These are phyloP conservation scores for Cyclargus thomasi DNA, from an alignment of 1,140 invertebrate genomes.

Conservation along the genomic window DNA sequence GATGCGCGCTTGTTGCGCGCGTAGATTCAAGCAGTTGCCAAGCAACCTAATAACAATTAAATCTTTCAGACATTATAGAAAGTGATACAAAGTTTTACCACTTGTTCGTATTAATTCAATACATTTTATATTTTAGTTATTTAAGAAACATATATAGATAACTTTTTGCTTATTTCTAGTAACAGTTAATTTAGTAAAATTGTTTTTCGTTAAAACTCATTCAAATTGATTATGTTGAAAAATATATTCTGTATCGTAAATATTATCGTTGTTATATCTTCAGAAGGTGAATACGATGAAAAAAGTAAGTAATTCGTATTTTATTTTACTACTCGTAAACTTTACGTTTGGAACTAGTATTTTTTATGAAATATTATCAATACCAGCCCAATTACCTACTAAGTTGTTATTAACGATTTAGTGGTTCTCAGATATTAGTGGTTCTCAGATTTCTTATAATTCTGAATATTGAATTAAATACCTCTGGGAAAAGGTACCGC, in stretches of 20 bases:
- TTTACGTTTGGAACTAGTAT: too few species aligned
- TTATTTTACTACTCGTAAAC: too few species aligned
- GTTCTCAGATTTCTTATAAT: too few species aligned
- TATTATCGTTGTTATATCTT: slow-evolving; percentile 18
- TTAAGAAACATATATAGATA: too few species aligned
- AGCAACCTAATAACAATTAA: slow-evolving; percentile 57
- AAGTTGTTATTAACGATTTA: too few species aligned
- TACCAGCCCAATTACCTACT: too few species aligned
- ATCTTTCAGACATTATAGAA: slow-evolving; percentile 26
- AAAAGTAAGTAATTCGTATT: slow-evolving; percentile 43
- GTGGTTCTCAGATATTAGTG: too few species aligned
- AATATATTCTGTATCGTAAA: not conserved
- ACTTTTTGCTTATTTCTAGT: too few species aligned
- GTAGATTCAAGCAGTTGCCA: slow-evolving; percentile 60
- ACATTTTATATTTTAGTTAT: not conserved
- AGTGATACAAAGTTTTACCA: not conserved
- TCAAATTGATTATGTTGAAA: not conserved
- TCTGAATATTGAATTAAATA: too few species aligned
- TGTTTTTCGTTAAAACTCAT: not conserved
- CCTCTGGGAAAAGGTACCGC: too few species aligned
- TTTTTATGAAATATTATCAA: too few species aligned
- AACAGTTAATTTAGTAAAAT: too few species aligned
- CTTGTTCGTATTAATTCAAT: not conserved
- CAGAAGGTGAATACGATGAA: slow-evolving; percentile 48
- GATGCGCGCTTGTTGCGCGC: slow-evolving; percentile 34